Conservation (phyloP, 2,888 invertebrate genomes). For the Aspidiotus rigidus region DNA sequence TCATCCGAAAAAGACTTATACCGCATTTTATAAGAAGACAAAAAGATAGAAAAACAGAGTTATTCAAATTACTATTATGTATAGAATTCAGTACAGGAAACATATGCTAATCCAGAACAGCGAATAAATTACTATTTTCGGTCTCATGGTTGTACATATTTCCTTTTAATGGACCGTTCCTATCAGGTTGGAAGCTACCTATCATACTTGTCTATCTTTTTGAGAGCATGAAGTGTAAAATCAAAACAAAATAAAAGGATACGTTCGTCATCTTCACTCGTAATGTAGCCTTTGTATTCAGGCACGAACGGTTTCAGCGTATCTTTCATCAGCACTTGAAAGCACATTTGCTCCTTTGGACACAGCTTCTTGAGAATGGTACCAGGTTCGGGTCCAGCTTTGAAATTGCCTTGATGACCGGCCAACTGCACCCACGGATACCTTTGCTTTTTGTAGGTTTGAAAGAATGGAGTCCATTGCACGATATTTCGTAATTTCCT, state of each 20-base stretch:
- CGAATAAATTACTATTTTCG: no score
- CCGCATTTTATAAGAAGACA: no score
- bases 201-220: no score
- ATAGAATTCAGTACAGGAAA: no score
- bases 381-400: constrained; percentile 84
- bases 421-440: constrained; percentile 96
- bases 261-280: constrained; percentile 69
- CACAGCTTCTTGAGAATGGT: constrained; percentile 89
- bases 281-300: constrained; percentile 80
- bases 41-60: no score
- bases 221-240: no score
- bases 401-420: constrained; percentile 91
- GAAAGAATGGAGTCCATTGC: constrained; percentile 94
- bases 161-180: no score
- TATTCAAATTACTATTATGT: no score
- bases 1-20: no score
- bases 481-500: constrained; percentile 86
- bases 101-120: no score
- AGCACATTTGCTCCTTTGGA: constrained; percentile 79
- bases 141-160: no score
- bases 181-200: no score
- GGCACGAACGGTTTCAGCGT: constrained; percentile 81
- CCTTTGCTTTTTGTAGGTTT: constrained; percentile 88
- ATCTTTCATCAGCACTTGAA: constrained; percentile 80
- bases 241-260: constrained; percentile 46